Base-by-base conservation (phyloP, 2,888 invertebrate genomes). In the Platerodrilus igneus region DNA sequence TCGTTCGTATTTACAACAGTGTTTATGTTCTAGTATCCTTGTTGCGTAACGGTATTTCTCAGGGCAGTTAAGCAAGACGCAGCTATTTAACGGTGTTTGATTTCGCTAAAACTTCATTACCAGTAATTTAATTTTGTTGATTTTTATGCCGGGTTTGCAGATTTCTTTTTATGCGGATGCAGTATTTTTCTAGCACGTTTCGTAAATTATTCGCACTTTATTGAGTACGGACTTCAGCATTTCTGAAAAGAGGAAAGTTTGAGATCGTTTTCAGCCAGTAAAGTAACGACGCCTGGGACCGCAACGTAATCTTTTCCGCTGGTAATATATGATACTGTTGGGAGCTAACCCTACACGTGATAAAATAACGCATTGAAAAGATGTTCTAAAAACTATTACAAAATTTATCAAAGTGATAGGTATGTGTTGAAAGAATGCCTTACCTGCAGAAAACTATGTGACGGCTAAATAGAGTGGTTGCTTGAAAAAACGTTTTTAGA, bases 201-300 rank as follows among this genome's bases (percentile, higher is more conserved):
- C 21, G 28, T 38, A 41, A 32, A 43, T 38, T 35, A 40, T 50
- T 39, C 40, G 37, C 40, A 41, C 28, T 40, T 45, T 47, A 47
- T 50, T 48, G 48, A 47, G 46, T 44, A 42, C 29, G 32, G 35
- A 35, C 38, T n/a, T n/a, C n/a, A n/a, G n/a, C n/a, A 43, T 43
- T 43, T 34, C 40, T 43, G n/a, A n/a, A 45, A 43, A 39, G 47
- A 52, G 48, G 50, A 49, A 57, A 50, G 50, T 47, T 45, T 39
- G 38, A 46, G 53, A 56, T 52, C 53, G 58, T 59, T 60, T 59
- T 57, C 57, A 51, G 50, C 37, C 56, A 55, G 57, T 59, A 59
- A 58, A 61, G 51, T 56, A n/a, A 57, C 55, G 53, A 48, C 45
- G 50, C 53, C 48, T 52, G 51, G 50, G 45, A 41, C 51, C 41